Evolutionary conservation across 2,888 invertebrate species (phyloP).

Genomic region (Aromia moschata): DNA sequence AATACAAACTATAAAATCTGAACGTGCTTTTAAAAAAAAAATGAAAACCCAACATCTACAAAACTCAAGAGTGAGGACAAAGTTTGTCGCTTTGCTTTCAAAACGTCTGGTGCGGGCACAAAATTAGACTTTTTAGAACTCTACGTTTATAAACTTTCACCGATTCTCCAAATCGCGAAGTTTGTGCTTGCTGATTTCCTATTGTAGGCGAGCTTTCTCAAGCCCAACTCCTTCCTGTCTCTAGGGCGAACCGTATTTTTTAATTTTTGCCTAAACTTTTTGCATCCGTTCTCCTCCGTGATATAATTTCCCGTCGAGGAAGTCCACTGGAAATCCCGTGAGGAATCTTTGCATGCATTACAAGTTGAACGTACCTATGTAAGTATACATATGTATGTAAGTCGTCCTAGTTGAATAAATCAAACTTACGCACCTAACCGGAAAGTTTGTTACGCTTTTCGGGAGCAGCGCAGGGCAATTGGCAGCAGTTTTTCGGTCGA

Average conservation of each 20-base stretch:
- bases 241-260: constrained; percentile 3
- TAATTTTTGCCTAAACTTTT: constrained; percentile 7
- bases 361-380: constrained; percentile 35
- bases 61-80: no score
- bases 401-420: constrained; percentile 42
- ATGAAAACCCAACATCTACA: no score
- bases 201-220: neutral
- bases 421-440: constrained; percentile 39
- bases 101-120: no score
- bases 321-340: constrained; percentile 29
- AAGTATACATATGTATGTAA: constrained; percentile 28
- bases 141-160: no score
- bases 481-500: constrained; percentile 58
- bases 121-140: no score
- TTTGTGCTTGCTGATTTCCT: constrained; percentile 1
- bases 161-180: no score
- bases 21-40: no score
- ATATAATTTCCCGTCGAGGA: constrained; percentile 3
- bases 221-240: neutral
- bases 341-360: constrained; percentile 28
- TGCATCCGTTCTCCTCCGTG: neutral
- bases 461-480: constrained; percentile 51
- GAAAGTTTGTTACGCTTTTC: constrained; percentile 50
- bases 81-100: no score
- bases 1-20: no score